phyloP scores from a whole-genome alignment of 2,113 vertebrate genomes.

The Coturnix japonica region DNA sequence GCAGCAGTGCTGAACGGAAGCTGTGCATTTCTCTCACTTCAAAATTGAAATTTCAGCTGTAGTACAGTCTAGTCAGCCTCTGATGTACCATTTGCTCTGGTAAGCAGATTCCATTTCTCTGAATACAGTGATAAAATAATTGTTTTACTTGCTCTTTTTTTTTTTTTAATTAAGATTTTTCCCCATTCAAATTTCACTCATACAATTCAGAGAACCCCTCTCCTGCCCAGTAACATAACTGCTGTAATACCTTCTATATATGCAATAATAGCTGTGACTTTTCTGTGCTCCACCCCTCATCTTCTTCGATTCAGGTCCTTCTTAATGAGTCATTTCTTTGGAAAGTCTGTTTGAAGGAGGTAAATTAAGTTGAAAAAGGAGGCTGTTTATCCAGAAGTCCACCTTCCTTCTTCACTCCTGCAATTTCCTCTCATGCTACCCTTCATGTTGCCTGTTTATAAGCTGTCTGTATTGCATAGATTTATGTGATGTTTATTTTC shows the following conservation, averaged over 20 bases:
- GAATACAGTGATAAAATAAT: not conserved
- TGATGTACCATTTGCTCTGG: not conserved
- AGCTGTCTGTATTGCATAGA: not conserved
- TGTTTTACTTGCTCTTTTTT: not conserved
- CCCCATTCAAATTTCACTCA: not conserved
- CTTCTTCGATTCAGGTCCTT: not conserved
- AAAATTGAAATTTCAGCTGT: not conserved
- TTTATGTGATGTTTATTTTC: not conserved
- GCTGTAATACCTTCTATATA: fast-evolving
- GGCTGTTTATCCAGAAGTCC: not conserved
- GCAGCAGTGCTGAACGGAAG: not conserved
- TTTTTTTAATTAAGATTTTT: not conserved
- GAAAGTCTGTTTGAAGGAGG: not conserved
- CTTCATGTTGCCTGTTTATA: not conserved
- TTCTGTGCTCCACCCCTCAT: not conserved
- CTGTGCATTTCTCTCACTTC: not conserved
- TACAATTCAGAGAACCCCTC: not conserved
- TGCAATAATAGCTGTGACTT: not conserved
- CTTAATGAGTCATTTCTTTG: not conserved
- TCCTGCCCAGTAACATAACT: not conserved
- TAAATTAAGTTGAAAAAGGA: not conserved
- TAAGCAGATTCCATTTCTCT: not conserved
- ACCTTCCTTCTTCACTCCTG: not conserved
- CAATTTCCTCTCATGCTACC: not conserved
- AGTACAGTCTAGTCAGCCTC: not conserved